Evolutionary conservation across 2,797 vertebrate genomes (phyloP).

Genomic region (Anguilla obscura): DNA sequence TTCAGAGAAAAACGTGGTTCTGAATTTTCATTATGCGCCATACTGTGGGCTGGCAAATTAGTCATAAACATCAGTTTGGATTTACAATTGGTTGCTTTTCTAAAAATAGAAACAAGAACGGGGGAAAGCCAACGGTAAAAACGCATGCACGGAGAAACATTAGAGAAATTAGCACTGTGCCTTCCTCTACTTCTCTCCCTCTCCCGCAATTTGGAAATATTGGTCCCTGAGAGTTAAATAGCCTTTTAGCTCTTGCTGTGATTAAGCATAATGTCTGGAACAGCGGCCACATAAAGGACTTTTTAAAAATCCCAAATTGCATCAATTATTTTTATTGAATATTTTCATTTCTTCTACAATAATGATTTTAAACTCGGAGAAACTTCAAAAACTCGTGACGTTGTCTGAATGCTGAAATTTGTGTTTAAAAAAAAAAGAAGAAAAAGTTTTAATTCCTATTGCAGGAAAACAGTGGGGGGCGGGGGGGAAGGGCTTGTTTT

Average conservation of each 20-base stretch:
- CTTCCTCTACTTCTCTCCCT: conserved; percentile 45
- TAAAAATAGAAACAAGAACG: conserved; percentile 62
- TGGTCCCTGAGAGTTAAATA: conserved; percentile 57
- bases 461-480: not conserved
- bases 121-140: conserved; percentile 54
- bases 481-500: not conserved
- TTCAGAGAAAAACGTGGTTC: conserved; percentile 75
- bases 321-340: conserved; percentile 57
- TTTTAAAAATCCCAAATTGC: conserved; percentile 66
- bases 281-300: conserved; percentile 55
- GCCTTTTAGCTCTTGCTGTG: conserved; percentile 46
- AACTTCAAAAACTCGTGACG: conserved; percentile 47
- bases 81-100: conserved; percentile 63
- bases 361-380: conserved; percentile 50
- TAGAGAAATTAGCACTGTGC: conserved; percentile 66
- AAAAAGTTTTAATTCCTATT: not conserved
- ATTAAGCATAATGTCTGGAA: conserved; percentile 50
- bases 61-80: conserved; percentile 76
- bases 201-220: conserved; percentile 64
- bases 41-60: conserved; percentile 81
- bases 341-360: conserved; percentile 59
- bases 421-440: not conserved
- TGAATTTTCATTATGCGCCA: conserved; percentile 88
- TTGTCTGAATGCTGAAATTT: conserved; percentile 3
- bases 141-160: conserved; percentile 58